These are phyloP conservation scores for Acrocyrtus sp. DNA, from an alignment of 2,888 invertebrate genomes.

Conservation along the genomic window DNA sequence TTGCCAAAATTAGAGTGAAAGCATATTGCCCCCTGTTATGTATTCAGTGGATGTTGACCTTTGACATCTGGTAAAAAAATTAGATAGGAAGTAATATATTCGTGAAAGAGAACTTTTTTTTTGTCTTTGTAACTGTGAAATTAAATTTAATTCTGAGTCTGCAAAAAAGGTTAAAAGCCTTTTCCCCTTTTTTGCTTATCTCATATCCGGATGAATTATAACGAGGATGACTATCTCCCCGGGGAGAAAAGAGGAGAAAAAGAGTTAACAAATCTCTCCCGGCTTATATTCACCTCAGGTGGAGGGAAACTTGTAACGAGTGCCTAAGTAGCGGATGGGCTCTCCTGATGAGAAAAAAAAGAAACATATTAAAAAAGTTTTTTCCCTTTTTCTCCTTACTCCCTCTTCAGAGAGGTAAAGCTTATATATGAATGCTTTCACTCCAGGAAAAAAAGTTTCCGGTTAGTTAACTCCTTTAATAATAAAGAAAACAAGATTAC, in stretches of 20 bases:
- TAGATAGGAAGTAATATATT: neutral
- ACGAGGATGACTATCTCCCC: neutral
- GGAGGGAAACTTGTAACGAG: neutral
- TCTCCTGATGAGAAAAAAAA: too few species aligned
- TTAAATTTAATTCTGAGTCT: neutral
- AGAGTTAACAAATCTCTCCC: neutral
- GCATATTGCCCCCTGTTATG: too few species aligned
- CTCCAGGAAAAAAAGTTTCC: conserved; percentile 5
- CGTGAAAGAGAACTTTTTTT: too few species aligned
- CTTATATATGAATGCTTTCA: neutral
- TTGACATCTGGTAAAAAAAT: neutral
- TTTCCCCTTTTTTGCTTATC: neutral
- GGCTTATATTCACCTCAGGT: neutral
- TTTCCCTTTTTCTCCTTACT: too few species aligned
- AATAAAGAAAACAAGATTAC: conserved; percentile 17
- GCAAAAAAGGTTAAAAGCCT: too few species aligned
- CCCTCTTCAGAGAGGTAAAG: too few species aligned
- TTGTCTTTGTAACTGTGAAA: neutral
- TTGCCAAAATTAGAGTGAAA: too few species aligned
- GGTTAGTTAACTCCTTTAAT: conserved; percentile 28
- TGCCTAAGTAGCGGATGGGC: neutral
- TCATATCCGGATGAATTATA: neutral
- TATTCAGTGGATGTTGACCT: too few species aligned
- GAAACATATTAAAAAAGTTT: neutral
- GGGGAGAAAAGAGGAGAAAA: too few species aligned